These are phyloP conservation scores for Schlechtendalia chinensis DNA, from an alignment of 1,140 invertebrate species.

Conservation along the genomic window DNA sequence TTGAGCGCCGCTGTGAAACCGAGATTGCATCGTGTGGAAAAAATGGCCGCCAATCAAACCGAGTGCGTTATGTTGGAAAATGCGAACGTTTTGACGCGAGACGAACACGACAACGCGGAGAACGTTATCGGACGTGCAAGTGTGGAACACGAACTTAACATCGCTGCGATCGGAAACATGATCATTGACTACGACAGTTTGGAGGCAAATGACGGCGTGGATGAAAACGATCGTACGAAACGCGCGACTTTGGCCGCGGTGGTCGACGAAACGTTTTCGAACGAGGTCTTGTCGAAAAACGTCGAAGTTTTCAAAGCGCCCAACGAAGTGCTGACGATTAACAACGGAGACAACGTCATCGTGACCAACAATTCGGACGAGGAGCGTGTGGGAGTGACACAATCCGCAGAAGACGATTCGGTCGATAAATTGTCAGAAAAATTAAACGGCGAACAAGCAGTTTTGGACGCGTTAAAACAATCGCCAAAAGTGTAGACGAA, in stretches of 20 bases:
- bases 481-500: too few relatives aligned
- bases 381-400: conserved; percentile 46
- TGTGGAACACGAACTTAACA: conserved; percentile 12
- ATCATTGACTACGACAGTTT: background rate
- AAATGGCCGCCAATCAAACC: background rate
- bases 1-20: background rate
- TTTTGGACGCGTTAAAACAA: background rate
- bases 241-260: background rate
- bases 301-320: conserved; percentile 49
- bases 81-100: background rate
- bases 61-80: conserved; percentile 24
- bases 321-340: background rate
- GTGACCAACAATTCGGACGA: background rate
- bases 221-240: background rate
- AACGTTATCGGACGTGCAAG: background rate
- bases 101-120: background rate
- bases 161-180: background rate
- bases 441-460: background rate
- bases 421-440: conserved; percentile 1
- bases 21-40: background rate
- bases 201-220: conserved; percentile 27
- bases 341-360: background rate
- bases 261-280: background rate
- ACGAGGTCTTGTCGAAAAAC: conserved; percentile 50
- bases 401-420: background rate